Evolutionary conservation across 2,888 invertebrate genomes (phyloP), one percentile per base, ranked within the genome.

Genomic region (Dynastes maya): DNA sequence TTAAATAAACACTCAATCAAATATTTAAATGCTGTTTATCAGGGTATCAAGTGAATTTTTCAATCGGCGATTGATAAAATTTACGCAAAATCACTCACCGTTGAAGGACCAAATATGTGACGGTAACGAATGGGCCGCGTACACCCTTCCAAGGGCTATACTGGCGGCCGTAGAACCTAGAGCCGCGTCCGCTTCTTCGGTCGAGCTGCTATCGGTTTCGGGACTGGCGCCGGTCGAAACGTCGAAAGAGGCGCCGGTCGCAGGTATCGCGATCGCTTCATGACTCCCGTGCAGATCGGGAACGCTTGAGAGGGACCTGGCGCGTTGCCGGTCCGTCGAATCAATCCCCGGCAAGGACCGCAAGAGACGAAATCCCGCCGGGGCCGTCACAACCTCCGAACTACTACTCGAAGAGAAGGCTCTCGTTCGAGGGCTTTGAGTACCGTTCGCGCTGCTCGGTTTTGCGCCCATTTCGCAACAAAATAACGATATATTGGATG

Each of bases 31-130:
- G 45, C 45, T 32, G 8, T 45, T 45, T 45, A 8, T 45, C 11
- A 8, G 8, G 45, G 45, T 11, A 45, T 32, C 32, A 32, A 5
- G 5, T 32, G 5, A 16, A 32, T 32, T 32, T 32, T 32, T 32
- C 32, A 32, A 32, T 32, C 5, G 32, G 5, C 29, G 63, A 63
- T 11, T 32, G 32, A 32, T 32, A 22, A 63, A 55, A 45, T 8
- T 45, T 11, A 32, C 45, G 11, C 11, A 45, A 77, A n/a, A 40
- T 67, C 70, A 90, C 94, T 93, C 88, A 96, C 96, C 96, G 89
- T 97, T 96, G 85, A 96, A 91, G 84, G 96, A 96, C 96, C 96
- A 96, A 91, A 97, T 96, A 90, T 96, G 96, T 84, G 96, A 95
- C 87, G 96, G 96, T 90, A 96, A 91, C 85, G 96, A 96, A 89